Conservation (phyloP, 2,113 vertebrate species). For the Martes martes region DNA sequence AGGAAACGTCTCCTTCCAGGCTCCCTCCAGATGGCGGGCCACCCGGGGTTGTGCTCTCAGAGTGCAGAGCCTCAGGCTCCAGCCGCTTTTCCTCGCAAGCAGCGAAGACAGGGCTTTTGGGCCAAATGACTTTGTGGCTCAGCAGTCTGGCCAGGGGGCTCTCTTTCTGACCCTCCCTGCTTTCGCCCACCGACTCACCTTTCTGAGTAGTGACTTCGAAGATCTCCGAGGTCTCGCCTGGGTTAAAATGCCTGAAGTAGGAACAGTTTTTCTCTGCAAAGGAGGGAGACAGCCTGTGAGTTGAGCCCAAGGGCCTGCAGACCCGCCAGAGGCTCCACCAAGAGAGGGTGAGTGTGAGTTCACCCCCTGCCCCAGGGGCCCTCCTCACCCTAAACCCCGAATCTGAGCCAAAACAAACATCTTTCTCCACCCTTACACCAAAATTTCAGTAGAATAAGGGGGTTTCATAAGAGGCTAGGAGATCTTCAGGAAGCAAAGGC, state of each 20-base stretch:
- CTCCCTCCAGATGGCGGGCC: fast-evolving
- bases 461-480: background rate
- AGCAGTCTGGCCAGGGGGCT: background rate
- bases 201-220: constrained; percentile 95
- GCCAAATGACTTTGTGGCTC: background rate
- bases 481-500: background rate
- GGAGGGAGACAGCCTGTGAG: constrained; percentile 43
- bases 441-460: background rate
- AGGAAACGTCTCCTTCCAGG: fast-evolving
- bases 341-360: fast-evolving
- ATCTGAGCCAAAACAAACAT: background rate
- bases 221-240: constrained; percentile 90
- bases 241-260: constrained; percentile 95
- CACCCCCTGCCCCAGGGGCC: fast-evolving
- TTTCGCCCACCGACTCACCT: constrained; percentile 81
- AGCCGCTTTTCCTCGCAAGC: background rate
- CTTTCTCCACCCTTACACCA: background rate
- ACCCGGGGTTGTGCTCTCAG: fast-evolving
- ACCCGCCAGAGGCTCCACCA: fast-evolving
- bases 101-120: background rate
- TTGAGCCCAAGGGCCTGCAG: background rate
- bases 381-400: background rate
- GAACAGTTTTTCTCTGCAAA: constrained; percentile 92
- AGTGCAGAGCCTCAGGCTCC: fast-evolving
- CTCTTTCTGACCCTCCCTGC: background rate